Percentiles rank a stretch among this genome's conserved stretches.
phyloP scores from a whole-genome alignment of 2,797 vertebrate genomes.

The Phoebastria nigripes region DNA sequence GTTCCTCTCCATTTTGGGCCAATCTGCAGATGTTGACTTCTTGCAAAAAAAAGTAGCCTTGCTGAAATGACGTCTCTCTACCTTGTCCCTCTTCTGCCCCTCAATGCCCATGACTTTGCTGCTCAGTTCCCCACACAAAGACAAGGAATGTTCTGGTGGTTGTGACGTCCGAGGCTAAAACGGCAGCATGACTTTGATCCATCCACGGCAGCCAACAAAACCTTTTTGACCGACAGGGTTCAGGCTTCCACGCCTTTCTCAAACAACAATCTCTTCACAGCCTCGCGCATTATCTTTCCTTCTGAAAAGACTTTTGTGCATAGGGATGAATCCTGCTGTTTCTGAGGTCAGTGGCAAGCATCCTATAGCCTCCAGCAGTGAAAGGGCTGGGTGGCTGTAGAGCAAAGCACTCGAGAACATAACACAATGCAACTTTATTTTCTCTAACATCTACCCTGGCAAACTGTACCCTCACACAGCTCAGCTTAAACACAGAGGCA shows the following conservation, averaged over 20 bases:
- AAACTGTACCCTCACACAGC: neutral
- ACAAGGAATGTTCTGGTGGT: neutral
- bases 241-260: neutral
- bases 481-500: slow-evolving; percentile 31
- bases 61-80: neutral
- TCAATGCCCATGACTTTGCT: neutral
- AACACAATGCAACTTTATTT: slow-evolving; percentile 34
- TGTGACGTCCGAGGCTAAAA: neutral
- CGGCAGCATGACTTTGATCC: neutral
- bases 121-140: neutral
- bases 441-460: neutral
- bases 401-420: neutral
- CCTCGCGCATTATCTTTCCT: slow-evolving; percentile 23
- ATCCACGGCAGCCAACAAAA: neutral
- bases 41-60: neutral
- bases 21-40: neutral
- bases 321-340: neutral
- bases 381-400: neutral
- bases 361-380: neutral
- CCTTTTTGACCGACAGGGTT: fast-evolving
- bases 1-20: neutral
- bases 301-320: slow-evolving; percentile 51
- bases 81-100: neutral
- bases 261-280: neutral
- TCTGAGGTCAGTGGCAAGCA: slow-evolving; percentile 26